phyloP scores from a whole-genome alignment of 2,888 invertebrate genomes.

The Trissolcus japonicus region DNA sequence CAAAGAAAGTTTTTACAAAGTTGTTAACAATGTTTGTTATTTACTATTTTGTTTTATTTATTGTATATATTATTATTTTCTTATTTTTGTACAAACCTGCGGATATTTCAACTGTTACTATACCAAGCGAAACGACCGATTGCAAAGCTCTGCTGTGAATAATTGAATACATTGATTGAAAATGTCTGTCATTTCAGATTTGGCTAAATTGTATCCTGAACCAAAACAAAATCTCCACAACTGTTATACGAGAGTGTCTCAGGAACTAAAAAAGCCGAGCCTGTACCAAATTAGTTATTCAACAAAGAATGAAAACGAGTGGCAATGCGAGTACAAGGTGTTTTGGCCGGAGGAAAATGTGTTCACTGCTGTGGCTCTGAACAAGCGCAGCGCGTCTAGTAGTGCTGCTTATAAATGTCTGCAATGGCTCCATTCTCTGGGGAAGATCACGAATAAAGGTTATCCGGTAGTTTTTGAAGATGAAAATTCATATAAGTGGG shows the following conservation, averaged over 20 bases:
- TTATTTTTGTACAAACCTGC: no score
- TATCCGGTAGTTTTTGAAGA: conserved; percentile 77
- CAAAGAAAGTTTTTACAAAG: no score
- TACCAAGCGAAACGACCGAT: no score
- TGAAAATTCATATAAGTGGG: conserved; percentile 73
- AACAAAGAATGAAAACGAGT: conserved; percentile 68
- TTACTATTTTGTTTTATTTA: no score
- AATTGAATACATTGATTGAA: no score
- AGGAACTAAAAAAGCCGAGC: conserved; percentile 58
- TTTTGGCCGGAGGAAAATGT: conserved; percentile 80
- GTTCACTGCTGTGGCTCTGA: conserved; percentile 78
- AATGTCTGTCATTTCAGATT: no score
- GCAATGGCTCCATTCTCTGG: conserved; percentile 78
- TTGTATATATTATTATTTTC: no score
- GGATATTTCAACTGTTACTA: no score
- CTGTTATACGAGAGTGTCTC: neutral
- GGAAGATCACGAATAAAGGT: conserved; percentile 76
- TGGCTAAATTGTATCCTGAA: conserved; percentile 1
- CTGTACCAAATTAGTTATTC: conserved; percentile 45
- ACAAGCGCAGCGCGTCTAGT: conserved; percentile 79
- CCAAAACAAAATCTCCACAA: neutral
- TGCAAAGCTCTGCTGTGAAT: no score
- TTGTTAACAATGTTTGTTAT: no score
- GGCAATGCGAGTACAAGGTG: conserved; percentile 79
- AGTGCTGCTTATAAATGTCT: conserved; percentile 79